Evolutionary conservation across 2,113 vertebrate species (phyloP).

Genomic region (Aegithalos caudatus): DNA sequence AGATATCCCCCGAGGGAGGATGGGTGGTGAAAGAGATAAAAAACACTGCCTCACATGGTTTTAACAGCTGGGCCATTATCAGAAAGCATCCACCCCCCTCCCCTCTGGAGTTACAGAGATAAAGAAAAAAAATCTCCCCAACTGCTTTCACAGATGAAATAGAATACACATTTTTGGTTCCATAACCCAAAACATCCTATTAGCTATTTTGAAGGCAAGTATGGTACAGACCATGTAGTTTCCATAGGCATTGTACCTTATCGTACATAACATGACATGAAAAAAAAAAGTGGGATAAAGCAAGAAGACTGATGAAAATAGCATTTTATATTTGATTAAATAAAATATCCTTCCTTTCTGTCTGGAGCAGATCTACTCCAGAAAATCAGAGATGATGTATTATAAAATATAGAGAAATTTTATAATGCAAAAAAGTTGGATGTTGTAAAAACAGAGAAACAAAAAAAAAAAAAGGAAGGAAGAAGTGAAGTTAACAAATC

Average conservation of each 20-base stretch:
- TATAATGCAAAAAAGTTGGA: background rate
- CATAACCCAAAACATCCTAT: too few relatives aligned
- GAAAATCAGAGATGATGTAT: background rate
- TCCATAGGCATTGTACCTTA: background rate
- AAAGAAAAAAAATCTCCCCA: too few relatives aligned
- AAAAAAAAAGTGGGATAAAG: background rate
- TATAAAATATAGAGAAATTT: background rate
- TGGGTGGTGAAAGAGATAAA: too few relatives aligned
- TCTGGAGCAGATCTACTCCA: background rate
- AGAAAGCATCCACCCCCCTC: too few relatives aligned
- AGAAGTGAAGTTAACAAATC: background rate
- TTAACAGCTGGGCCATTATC: too few relatives aligned
- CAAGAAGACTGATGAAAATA: background rate
- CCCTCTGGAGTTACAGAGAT: too few relatives aligned
- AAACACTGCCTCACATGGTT: too few relatives aligned
- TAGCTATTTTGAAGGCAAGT: background rate
- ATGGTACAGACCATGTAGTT: background rate
- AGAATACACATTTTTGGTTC: too few relatives aligned
- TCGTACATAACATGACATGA: accelerated
- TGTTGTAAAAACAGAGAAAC: background rate
- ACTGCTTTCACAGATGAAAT: too few relatives aligned
- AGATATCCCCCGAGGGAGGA: too few relatives aligned
- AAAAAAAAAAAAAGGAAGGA: background rate
- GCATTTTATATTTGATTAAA: background rate
- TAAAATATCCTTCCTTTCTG: background rate